Base-by-base conservation (phyloP, 2,888 invertebrate genomes). In the Trypoxylon attenuatum region DNA sequence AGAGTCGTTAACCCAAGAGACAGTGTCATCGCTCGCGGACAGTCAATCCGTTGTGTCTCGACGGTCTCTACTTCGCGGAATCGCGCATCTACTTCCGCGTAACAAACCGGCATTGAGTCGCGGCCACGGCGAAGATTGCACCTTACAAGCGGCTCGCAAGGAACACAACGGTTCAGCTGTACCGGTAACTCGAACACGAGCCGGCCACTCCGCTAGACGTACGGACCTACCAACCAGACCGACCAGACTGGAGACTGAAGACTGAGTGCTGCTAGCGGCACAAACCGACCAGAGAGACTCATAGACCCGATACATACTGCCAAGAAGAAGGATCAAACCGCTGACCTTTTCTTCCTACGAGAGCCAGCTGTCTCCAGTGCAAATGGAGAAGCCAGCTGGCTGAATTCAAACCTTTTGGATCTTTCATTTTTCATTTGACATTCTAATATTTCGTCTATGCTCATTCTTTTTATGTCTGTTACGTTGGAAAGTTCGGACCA, bases 31-130 rank as follows among this genome's bases (percentile, higher is more conserved):
- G 76, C 70, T 72, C 68, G 46, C 50, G 71, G 78, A 79, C 82
- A 80, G 73, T 59, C 71, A 70, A 78, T 79, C 64, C 69, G 79
- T 81, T 81, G 81, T 80, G 73, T 67, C 52, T 51, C 52, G 68
- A 58, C 49, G n/a, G n/a, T n/a, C n/a, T 62, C 64, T 22, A 38
- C 65, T 64, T 45, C 69, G 65, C 51, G 55, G 70, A 69, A 68
- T 70, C 58, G 65, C 57, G 65, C 52, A 66, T 69, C 58, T 69
- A 77, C 81, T 80, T 80, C 80, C 80, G 82, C 75, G 80, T 81
- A 78, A 80, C 80, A 76, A 74, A 72, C 73, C 69, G 72, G 72
- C 76, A 77, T 77, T 81, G 73, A 72, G 71, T 53, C 53, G 56
- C 53, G 38, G 72, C 55, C 39, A 41, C 49, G 52, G 63, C 58